Percentiles rank a stretch among this genome's conserved stretches.
phyloP scores from a whole-genome alignment of 2,888 invertebrate species.

The Frankliniella intonsa region DNA sequence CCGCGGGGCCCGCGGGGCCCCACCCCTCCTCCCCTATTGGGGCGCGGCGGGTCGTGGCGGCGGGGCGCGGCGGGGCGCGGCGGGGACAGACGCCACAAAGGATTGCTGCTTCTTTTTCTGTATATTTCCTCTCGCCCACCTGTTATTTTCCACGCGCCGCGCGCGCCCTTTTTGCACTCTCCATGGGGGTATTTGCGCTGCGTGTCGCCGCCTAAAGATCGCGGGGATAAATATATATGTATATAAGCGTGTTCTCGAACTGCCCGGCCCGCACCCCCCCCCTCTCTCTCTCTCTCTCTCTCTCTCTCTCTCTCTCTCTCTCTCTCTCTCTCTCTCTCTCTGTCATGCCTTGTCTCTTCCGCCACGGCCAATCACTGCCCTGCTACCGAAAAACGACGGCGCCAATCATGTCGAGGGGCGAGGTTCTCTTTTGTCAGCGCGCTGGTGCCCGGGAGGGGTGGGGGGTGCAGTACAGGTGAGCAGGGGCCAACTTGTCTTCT shows the following conservation, averaged over 20 bases:
- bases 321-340: conserved; percentile 18
- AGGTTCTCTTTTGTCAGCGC: neutral
- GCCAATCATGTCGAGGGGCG: neutral
- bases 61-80: too few relatives aligned
- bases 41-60: too few relatives aligned
- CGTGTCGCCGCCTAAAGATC: neutral
- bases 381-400: neutral
- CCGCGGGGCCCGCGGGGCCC: too few relatives aligned
- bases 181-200: neutral
- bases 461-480: too few relatives aligned
- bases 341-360: neutral
- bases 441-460: neutral
- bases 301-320: neutral
- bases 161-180: neutral
- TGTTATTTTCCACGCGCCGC: neutral
- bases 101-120: neutral
- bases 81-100: neutral
- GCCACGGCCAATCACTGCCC: neutral
- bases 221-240: neutral
- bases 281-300: neutral
- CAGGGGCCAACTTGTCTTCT: too few relatives aligned
- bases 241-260: neutral
- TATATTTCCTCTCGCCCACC: neutral
- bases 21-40: too few relatives aligned
- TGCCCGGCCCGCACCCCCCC: neutral